Conservation (phyloP, 2,888 invertebrate genomes). For the Acanthosoma haemorrhoidale region DNA sequence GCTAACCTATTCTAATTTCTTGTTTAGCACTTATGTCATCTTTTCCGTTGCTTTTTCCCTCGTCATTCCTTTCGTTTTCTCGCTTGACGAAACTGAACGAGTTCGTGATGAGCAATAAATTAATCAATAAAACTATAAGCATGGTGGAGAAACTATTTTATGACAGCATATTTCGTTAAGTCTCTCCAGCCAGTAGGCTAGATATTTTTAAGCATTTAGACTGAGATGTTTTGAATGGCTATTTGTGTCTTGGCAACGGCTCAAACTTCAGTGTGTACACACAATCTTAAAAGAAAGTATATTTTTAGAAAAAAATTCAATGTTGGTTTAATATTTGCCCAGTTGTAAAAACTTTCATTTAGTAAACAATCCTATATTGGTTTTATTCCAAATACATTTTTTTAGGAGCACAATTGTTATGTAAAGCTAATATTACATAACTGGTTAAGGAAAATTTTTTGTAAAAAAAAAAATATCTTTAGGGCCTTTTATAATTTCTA, state of each 20-base stretch:
- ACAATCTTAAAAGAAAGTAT: background rate
- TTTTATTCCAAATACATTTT: no score
- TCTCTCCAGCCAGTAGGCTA: background rate
- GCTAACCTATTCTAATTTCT: background rate
- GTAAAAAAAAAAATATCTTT: no score
- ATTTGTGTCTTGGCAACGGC: background rate
- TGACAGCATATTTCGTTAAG: background rate
- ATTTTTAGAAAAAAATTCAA: no score
- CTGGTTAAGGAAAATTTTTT: no score
- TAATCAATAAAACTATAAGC: background rate
- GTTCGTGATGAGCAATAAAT: background rate
- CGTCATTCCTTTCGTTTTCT: background rate
- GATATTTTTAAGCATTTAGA: background rate
- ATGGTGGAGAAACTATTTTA: background rate
- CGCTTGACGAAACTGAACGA: no score
- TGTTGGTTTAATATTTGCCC: no score
- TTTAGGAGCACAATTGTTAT: no score
- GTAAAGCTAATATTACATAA: no score
- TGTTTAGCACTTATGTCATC: no score
- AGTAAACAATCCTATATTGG: no score
- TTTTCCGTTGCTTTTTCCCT: background rate
- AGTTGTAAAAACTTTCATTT: no score
- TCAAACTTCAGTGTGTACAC: background rate
- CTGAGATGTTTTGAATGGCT: background rate
- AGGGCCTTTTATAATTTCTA: no score